These are phyloP conservation scores for Botrylloides violaceus DNA, from an alignment of 23 tunicate genomes.

Conservation along the genomic window DNA sequence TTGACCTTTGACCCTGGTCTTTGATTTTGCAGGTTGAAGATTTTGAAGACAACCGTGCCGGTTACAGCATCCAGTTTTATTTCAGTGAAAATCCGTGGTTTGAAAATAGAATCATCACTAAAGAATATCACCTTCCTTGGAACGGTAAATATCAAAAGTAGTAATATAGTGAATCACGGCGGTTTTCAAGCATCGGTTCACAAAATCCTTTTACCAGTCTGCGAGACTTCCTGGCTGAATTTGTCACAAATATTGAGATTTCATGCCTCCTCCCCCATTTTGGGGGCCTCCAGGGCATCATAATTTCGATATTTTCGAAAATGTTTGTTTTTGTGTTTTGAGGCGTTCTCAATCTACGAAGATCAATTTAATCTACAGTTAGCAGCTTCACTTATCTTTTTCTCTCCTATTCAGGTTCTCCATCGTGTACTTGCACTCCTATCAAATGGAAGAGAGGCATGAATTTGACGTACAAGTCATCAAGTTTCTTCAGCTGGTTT, in stretches of 20 bases:
- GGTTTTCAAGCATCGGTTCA: too few species aligned
- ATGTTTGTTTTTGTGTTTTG: too few species aligned
- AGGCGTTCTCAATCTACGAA: too few species aligned
- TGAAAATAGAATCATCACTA: constrained; percentile 45
- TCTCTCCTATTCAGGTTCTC: constrained; percentile 36
- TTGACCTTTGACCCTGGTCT: not conserved
- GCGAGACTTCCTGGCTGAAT: too few species aligned
- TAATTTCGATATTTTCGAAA: too few species aligned
- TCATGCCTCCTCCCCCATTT: too few species aligned
- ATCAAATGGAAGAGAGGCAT: constrained; percentile 69
- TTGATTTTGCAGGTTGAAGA: constrained; percentile 49
- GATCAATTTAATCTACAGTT: too few species aligned
- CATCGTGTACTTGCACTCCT: constrained; percentile 65
- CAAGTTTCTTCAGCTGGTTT: constrained; percentile 92
- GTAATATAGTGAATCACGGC: too few species aligned
- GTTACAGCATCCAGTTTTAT: constrained; percentile 66
- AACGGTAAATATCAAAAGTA: constrained; percentile 38
- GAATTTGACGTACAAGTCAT: constrained; percentile 45
- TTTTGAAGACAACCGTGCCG: constrained; percentile 67
- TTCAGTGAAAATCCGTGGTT: constrained; percentile 72
- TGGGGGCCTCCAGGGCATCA: too few species aligned
- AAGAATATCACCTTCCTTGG: constrained; percentile 91
- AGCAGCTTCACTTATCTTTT: not conserved
- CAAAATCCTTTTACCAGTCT: too few species aligned
- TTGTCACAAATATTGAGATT: too few species aligned